A percentile compares a stretch with the other conserved stretches of the same genome.
These are phyloP conservation scores for Apis dorsata DNA, from an alignment of 1,140 invertebrate species.

Conservation along the genomic window DNA sequence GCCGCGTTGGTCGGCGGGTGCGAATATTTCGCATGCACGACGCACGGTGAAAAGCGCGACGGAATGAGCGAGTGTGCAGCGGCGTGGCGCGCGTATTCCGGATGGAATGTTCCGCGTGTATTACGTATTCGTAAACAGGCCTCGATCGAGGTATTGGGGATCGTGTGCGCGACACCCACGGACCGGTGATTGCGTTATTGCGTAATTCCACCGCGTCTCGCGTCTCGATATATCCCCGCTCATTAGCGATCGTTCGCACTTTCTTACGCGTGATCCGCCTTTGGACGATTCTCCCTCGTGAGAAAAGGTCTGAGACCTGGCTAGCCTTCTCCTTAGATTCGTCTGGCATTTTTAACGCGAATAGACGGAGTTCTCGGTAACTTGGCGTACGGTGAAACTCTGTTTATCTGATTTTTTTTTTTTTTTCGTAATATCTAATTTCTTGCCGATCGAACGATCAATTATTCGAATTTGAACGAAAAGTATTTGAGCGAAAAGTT, in stretches of 20 bases:
- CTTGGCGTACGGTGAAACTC: neutral
- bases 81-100: constrained; percentile 53
- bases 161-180: constrained; percentile 35
- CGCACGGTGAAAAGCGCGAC: constrained; percentile 55
- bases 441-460: too few relatives aligned
- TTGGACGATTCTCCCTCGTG: neutral
- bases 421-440: neutral
- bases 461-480: too few relatives aligned
- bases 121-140: constrained; percentile 69
- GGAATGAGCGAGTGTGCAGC: constrained; percentile 48
- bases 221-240: constrained; percentile 29
- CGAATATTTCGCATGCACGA: constrained; percentile 52
- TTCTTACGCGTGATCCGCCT: constrained; percentile 26
- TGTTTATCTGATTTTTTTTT: neutral
- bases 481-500: too few relatives aligned
- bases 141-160: constrained; percentile 30
- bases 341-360: neutral
- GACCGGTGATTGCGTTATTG: constrained; percentile 63
- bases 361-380: neutral
- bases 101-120: constrained; percentile 62
- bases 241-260: constrained; percentile 48
- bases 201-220: constrained; percentile 50
- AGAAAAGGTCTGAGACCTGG: constrained; percentile 21
- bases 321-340: neutral
- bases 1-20: constrained; percentile 16